phyloP scores from a whole-genome alignment of 2,888 invertebrate genomes.

The Brenthis hecate region DNA sequence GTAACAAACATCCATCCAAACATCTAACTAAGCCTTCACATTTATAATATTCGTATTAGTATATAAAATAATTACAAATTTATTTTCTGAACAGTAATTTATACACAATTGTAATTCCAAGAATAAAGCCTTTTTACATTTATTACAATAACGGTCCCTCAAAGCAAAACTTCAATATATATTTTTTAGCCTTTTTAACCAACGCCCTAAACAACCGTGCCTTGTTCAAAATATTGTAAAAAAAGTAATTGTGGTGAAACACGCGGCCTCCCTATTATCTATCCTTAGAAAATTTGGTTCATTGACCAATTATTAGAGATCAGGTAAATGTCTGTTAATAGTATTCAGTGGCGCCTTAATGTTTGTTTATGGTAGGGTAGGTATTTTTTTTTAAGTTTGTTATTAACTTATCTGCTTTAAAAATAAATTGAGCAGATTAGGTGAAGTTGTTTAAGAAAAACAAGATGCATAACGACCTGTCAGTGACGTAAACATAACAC shows the following conservation, averaged over 20 bases:
- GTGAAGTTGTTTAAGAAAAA: slow-evolving; percentile 6
- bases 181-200: too few relatives aligned
- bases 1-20: too few relatives aligned
- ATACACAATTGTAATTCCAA: too few relatives aligned
- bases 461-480: slow-evolving; percentile 16
- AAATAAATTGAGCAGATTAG: background rate
- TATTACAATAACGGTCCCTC: too few relatives aligned
- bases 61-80: too few relatives aligned
- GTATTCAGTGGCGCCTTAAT: too few relatives aligned
- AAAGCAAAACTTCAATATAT: too few relatives aligned
- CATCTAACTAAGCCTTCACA: too few relatives aligned
- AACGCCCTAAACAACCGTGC: slow-evolving; percentile 18
- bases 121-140: too few relatives aligned
- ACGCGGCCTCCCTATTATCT: slow-evolving; percentile 45
- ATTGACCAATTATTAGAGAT: slow-evolving; percentile 31
- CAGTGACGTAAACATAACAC: slow-evolving; percentile 30
- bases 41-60: too few relatives aligned
- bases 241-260: slow-evolving; percentile 46
- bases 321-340: too few relatives aligned
- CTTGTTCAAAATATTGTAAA: slow-evolving; percentile 49
- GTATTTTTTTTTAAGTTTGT: background rate
- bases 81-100: too few relatives aligned
- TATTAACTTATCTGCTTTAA: background rate
- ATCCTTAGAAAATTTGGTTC: slow-evolving; percentile 43
- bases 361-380: slow-evolving; percentile 46